Evolutionary conservation across 1,140 invertebrate genomes (phyloP), one percentile per base, ranked within the genome.

Genomic region (Cataglyphis hispanica): DNA sequence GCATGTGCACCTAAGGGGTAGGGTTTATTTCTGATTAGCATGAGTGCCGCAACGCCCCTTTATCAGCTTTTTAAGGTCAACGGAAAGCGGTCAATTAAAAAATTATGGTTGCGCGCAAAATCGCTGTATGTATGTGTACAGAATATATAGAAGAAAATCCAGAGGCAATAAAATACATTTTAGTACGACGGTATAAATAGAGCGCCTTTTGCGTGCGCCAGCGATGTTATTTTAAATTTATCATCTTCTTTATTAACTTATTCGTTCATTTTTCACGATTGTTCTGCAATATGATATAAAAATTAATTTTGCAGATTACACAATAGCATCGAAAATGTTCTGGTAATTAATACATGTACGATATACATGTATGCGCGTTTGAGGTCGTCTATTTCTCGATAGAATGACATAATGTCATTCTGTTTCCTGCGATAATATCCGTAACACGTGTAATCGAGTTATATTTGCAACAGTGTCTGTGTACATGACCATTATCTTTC

Each of bases 361-460:
- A 50, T 19, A 19, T 19, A 50, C 16, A 27, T 80, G 0, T 19
- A 34, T 53, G 5, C 11, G 6, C 22, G 0, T 11, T 56, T 56
- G 6, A 69, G 46, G 22, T 80, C 77, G 56, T 69, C 16, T 56
- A 13, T 16, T 56, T 27, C 27, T 76, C 78, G 46, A 53, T 43
- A 19, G 58, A 77, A 46, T 53, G 86, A 77, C 85, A 56, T 46
- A 50, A 31, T 74, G 81, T 86, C 87, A 85, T 85, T 87, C 86
- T 87, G 83, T 88, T 92, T 89, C 84, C 76, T 69, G 63, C 89
- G 91, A 93, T 92, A 92, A 92, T 91, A 88, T 80, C 89, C 89
- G 81, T 92, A 89, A 91, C 90, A 90, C 69, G 86, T 87, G 88
- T 53, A 64, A 87, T 88, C 86, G 61, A 77, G 34, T 50, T 50